Base-by-base conservation (phyloP, 2,797 vertebrate genomes). In the Arrhamphus sclerolepis region DNA sequence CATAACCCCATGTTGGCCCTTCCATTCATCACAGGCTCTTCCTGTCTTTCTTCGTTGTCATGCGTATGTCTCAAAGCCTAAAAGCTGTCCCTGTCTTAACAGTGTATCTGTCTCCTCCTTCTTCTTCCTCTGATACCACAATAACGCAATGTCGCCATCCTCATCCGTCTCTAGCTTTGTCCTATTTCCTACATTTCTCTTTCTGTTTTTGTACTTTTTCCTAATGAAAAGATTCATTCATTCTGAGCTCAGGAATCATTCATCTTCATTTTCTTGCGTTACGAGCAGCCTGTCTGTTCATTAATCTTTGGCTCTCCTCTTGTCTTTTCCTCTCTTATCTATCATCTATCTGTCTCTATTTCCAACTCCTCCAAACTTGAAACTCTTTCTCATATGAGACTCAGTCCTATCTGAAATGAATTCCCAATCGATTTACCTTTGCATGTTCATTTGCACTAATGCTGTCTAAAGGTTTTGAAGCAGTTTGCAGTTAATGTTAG, bases 1-100 rank as follows among this genome's bases (percentile, higher is more conserved):
- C 70, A 75, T 84, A 78, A 70, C 82, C 80, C 60, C 2, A 20
- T 0, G 46, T 72, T 58, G 78, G 67, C 59, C 77, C 76, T 73
- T 48, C 85, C 85, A 90, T 92, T 89, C 82, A 89, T 92, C 90
- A 92, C 60, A 20, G 21, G 56, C 65, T 76, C 77, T 46, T 70
- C 67, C 72, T 88, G 83, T 90, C 89, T 77, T 69, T 42, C 80
- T 64, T 72, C 58, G 58, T 85, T 79, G 72, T 72, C 76, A 60
- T 86, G 73, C 82, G 78, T 86, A 85, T 87, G 82, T 89, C 84
- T 89, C 75, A 80, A 60, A 74, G 70, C 57, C 70, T 89, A 87
- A 88, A 88, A 83, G 84, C 77, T 75, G 73, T 83, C 84, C 72
- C 62, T 85, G 67, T 18, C 21, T 46, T 55, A 68, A 90, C 81